Evolutionary conservation across 2,797 vertebrate species (phyloP), one percentile per base, ranked within the genome.

Genomic region (Melanogrammus aeglefinus): DNA sequence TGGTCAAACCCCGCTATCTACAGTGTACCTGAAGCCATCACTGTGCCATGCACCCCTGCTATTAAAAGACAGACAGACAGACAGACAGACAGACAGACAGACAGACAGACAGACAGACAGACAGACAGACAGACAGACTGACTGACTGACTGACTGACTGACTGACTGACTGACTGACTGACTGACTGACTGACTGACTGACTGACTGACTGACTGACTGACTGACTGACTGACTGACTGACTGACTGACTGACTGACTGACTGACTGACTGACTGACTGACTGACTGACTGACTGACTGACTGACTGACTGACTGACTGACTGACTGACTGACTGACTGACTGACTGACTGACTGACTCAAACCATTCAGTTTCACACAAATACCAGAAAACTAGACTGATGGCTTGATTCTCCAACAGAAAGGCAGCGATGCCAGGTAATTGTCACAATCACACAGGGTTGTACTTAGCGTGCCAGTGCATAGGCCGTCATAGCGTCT

Each of bases 371-470:
- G 41, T 82, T 80, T 85, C 79, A 82, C 81, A 78, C 81, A 82
- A 86, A 88, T 83, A 74, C 81, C 80, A 63, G 77, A 84, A 81
- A 88, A 82, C 78, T 14, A 73, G 82, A 85, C 78, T 74, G 35
- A 77, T 18, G 75, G 82, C 85, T 21, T 24, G 51, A 63, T 63
- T 4, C 31, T 8, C 21, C 5, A 63, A 1, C 73, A 86, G 79
- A 84, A 85, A 80, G 77, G 75, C 88, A 86, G 87, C 88, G 83
- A 87, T 91, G 88, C 80, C 82, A 79, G 90, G 89, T 84, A 87
- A 90, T 90, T 83, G 83, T 82, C 85, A 82, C 81, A 86, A 88
- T 92, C 84, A 82, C 39, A 81, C 74, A 73, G 83, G 76, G 85
- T 81, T 77, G 81, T 84, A 69, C 70, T 76, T 79, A 83, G 83